Conservation (phyloP, 1,140 invertebrate species). For the Ceratina australensis region DNA sequence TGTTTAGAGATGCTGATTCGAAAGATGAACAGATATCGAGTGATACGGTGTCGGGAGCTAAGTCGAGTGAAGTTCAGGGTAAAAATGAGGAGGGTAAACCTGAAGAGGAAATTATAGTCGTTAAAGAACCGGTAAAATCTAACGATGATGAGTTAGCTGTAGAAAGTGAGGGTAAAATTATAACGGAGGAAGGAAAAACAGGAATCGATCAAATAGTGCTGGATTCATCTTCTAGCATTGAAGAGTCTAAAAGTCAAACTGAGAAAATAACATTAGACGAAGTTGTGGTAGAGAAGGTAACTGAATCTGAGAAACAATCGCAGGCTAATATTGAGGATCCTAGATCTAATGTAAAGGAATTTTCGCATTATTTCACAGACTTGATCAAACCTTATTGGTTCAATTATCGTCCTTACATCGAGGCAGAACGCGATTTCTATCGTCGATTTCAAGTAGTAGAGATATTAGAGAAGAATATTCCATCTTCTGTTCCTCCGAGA, state of each 20-base stretch:
- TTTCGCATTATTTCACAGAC: conserved; percentile 56
- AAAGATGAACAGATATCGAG: background rate
- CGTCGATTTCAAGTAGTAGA: conserved; percentile 66
- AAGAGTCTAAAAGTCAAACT: background rate
- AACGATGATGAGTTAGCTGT: background rate
- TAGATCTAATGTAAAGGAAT: background rate
- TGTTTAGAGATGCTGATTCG: background rate
- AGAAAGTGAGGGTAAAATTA: background rate
- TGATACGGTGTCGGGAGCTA: background rate
- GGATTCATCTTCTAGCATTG: conserved; percentile 6
- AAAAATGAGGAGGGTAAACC: background rate
- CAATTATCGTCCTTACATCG: conserved; percentile 67
- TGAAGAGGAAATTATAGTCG: background rate
- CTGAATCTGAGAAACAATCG: background rate
- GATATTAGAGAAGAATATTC: conserved; percentile 57
- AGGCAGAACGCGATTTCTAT: conserved; percentile 71
- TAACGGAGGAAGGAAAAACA: background rate
- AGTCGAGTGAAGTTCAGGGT: background rate
- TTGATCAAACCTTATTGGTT: conserved; percentile 71
- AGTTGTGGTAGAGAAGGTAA: background rate
- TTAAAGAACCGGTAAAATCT: background rate
- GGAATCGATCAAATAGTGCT: background rate
- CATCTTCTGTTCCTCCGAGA: background rate
- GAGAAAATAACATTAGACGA: background rate
- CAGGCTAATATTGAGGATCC: conserved; percentile 3